Evolutionary conservation across 2,888 invertebrate genomes (phyloP).

Genomic region (Malthinus flaveolus): DNA sequence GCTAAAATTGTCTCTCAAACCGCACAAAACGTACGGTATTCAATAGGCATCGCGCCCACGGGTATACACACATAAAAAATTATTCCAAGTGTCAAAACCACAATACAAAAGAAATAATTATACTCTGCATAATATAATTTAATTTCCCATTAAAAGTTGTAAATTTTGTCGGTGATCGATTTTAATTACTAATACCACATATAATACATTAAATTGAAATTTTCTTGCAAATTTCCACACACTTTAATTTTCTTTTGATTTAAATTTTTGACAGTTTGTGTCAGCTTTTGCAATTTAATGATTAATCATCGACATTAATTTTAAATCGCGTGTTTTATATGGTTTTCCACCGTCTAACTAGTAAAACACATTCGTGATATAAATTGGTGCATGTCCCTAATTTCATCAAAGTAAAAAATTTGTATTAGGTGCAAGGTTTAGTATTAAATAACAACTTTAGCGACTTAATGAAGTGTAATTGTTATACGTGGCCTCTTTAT

Average conservation of each 20-base stretch:
- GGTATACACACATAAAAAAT: no score
- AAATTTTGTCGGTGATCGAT: neutral
- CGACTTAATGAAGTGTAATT: no score
- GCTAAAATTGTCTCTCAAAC: no score
- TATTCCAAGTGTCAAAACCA: no score
- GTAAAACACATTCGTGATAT: neutral
- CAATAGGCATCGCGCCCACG: no score
- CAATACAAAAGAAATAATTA: no score
- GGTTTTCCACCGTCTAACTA: neutral
- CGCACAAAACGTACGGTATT: no score
- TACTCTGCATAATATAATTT: no score
- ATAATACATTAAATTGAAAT: neutral
- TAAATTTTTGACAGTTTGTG: constrained; percentile 1
- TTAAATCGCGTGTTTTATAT: constrained; percentile 3
- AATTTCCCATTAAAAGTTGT: no score
- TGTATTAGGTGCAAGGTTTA: no score
- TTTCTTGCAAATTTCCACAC: neutral
- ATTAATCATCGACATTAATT: constrained; percentile 4
- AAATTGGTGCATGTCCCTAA: neutral
- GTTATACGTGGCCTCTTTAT: no score
- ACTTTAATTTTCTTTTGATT: constrained; percentile 5
- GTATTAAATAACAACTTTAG: no score
- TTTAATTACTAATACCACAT: neutral
- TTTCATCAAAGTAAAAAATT: neutral
- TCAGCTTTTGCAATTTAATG: constrained; percentile 3